Evolutionary conservation across 2,797 vertebrate species (phyloP), one percentile per base, ranked within the genome.

Genomic region (Orestias chungarensis): DNA sequence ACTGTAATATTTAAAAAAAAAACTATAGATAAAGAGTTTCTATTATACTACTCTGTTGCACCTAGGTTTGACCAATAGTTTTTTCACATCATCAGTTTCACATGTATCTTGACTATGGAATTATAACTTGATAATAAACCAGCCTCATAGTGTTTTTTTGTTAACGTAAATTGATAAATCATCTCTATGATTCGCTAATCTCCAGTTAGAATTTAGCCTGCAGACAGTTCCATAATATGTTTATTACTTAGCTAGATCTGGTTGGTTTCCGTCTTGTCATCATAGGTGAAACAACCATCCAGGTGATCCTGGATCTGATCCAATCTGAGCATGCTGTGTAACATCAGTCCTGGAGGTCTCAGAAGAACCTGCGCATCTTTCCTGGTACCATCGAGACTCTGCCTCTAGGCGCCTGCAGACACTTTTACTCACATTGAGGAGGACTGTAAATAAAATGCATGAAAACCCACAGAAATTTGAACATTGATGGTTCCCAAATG

Each of bases 281-380:
- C 79, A 49, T 73, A 99, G 98, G 96, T 91, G 96, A 98, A 86
- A 95, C 89, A 82, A 95, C 97, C 81, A 97, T 99, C 66, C 93
- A 94, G 50, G 86, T 97, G 74, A 98, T 99, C 86, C 95, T 95
- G 71, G 96, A 99, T 84, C 82, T 99, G 91, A 96, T 99, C 83
- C 95, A 94, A 90, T 95, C 93, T 1, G 97, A 99, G 87, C 93
- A 93, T 5, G 20, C 71, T 8, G 54, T 43, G 35, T 94, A 83
- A 93, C 17, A 8, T 25, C 8, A 1, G 35, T 67, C 49, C 74
- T 23, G 55, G 31, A 59, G 18, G 31, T 46, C 61, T n/a, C 33
- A 12, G 66, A 67, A 70, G 61, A 73, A 72, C 57, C 55, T 47
- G 55, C 44, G 33, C 33, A 33, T 23, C 4, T 42, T 43, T 50